Evolutionary conservation across 2,888 invertebrate genomes (phyloP).

Genomic region (Troglohyphantes excavatus): DNA sequence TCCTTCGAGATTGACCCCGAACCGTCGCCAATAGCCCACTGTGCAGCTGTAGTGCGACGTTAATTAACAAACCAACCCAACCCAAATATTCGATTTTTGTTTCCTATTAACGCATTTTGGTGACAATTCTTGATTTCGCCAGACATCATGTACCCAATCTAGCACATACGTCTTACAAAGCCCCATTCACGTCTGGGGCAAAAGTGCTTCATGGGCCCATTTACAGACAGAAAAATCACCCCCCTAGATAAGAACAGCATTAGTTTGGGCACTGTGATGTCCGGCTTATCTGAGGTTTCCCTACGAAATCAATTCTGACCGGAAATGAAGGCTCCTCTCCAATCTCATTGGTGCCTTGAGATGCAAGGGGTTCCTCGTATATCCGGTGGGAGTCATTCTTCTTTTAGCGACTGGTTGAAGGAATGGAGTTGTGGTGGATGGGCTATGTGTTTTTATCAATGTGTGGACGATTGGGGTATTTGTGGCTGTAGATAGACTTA

Average conservation of each 20-base stretch:
- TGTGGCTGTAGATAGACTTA: neutral
- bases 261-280: slow-evolving; percentile 10
- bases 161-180: no score
- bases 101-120: no score
- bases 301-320: slow-evolving; percentile 50
- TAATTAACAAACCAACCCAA: no score
- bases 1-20: no score
- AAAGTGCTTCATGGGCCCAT: slow-evolving; percentile 6
- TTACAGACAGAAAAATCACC: neutral
- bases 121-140: no score
- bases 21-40: no score
- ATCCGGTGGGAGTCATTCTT: slow-evolving; percentile 4
- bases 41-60: no score
- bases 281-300: slow-evolving; percentile 45
- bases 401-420: neutral
- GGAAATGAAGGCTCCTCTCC: slow-evolving; percentile 48
- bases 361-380: slow-evolving; percentile 3
- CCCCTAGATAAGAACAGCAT: slow-evolving; percentile 46
- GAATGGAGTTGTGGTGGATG: neutral
- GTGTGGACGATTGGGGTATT: neutral
- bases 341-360: slow-evolving; percentile 23
- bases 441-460: neutral
- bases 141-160: no score
- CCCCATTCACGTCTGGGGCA: slow-evolving; percentile 19
- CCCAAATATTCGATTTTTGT: no score